Evolutionary conservation across 2,888 invertebrate species (phyloP).

Genomic region (Melieria crassipennis): DNA sequence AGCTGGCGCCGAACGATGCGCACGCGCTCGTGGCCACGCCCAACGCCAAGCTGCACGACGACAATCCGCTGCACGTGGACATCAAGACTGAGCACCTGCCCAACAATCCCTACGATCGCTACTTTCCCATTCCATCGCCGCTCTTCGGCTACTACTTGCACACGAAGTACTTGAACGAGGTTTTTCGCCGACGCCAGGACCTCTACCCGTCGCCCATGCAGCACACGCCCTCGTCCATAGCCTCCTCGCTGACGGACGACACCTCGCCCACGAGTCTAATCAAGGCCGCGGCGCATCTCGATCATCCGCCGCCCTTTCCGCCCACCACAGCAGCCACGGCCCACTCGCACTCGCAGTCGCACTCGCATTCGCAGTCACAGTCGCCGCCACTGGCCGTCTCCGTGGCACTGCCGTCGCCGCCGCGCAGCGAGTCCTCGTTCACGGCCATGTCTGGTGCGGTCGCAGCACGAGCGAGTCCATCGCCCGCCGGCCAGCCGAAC

Average conservation of each 20-base stretch:
- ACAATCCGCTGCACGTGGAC: slow-evolving; percentile 62
- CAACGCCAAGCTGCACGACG: slow-evolving; percentile 47
- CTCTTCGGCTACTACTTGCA: slow-evolving; percentile 72
- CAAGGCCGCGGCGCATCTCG: slow-evolving; percentile 38
- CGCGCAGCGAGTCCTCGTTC: slow-evolving; percentile 57
- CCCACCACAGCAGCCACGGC: slow-evolving; percentile 39
- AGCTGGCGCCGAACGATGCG: slow-evolving; percentile 46
- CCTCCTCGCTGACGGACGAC: slow-evolving; percentile 57
- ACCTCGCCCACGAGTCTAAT: slow-evolving; percentile 48
- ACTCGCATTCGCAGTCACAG: not conserved
- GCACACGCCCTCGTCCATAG: slow-evolving; percentile 62
- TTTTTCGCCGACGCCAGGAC: slow-evolving; percentile 71
- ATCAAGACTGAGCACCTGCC: slow-evolving; percentile 65
- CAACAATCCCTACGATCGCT: slow-evolving; percentile 63
- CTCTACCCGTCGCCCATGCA: slow-evolving; percentile 67
- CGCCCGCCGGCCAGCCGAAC: slow-evolving; percentile 44
- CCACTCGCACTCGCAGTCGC: slow-evolving; percentile 42
- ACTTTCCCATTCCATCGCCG: slow-evolving; percentile 65
- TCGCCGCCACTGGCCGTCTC: slow-evolving; percentile 47
- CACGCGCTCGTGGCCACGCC: slow-evolving; percentile 37
- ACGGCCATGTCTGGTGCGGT: slow-evolving; percentile 42
- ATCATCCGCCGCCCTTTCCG: slow-evolving; percentile 44
- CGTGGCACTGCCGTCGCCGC: slow-evolving; percentile 57
- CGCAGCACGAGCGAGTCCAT: slow-evolving; percentile 45
- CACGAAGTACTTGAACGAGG: slow-evolving; percentile 72